Evolutionary conservation across 2,888 invertebrate species (phyloP), one percentile per base, ranked within the genome.

Genomic region (Drosophila mayaguana): DNA sequence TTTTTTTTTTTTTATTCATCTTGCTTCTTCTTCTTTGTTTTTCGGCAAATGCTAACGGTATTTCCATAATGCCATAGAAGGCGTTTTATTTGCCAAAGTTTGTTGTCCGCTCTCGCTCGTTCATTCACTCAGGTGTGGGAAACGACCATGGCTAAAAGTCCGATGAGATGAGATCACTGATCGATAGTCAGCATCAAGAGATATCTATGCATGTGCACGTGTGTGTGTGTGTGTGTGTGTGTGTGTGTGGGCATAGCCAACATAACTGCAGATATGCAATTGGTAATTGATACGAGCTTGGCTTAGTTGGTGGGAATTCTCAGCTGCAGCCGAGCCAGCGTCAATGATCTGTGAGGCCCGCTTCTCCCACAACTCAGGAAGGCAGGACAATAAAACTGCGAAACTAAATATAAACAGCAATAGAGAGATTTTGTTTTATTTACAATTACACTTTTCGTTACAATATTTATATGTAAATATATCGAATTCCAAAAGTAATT

Each of bases 41-140:
- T 62, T 57, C 51, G 53, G 59, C 57, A 57, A 59, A 38, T 50
- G 32, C 20, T 66, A 83, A 83, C 87, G 87, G 83, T 87, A 83
- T 83, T 83, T 83, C 78, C 86, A 83, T 78, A 81, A 83, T 80
- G 74, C 78, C 80, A 66, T 78, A 82, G 80, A 80, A 74, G 72
- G 68, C 66, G 73, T 66, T 68, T 75, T 71, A 46, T 71, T 68
- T 61, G 77, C 77, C 72, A 77, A 77, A 78, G 76, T 76, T 76
- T 76, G 70, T 76, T 76, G 78, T 61, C 68, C 77, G 42, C 61
- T 53, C 60, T 28, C 56, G 42, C 20, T 38, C 22, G 34, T 8
- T 22, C 54, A 14, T 28, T 28, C 25, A 51, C 32, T 63, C 51
- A 34, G 53, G 63, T 76, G 78, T 77, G 76, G 76, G 76, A 77